These are phyloP conservation scores for Spodoptera picta DNA, from an alignment of 2,888 invertebrate genomes.

Conservation along the genomic window DNA sequence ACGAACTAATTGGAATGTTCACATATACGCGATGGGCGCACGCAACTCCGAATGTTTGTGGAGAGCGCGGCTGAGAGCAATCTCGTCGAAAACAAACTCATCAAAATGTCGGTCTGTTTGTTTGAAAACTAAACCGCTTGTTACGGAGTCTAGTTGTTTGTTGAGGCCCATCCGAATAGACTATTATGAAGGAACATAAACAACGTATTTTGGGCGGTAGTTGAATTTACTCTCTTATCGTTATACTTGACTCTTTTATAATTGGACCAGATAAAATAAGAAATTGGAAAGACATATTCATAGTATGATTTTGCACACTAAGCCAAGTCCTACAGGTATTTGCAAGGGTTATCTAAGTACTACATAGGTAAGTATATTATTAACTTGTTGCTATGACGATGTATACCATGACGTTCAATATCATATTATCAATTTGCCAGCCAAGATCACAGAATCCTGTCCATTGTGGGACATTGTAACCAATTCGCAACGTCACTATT, in stretches of 20 bases:
- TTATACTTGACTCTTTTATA: not conserved
- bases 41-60: conserved; percentile 31
- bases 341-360: too few species aligned
- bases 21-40: not conserved
- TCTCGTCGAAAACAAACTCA: conserved; percentile 50
- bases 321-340: too few species aligned
- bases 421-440: too few species aligned
- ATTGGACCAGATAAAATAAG: too few species aligned
- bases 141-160: conserved; percentile 31
- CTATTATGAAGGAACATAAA: conserved; percentile 3
- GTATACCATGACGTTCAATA: too few species aligned
- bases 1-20: conserved; percentile 32
- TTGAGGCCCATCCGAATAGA: conserved; percentile 4
- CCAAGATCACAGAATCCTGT: conserved; percentile 15
- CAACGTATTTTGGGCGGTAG: not conserved
- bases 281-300: too few species aligned
- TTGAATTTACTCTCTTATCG: not conserved
- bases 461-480: conserved; percentile 31
- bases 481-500: conserved; percentile 38
- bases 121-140: conserved; percentile 41
- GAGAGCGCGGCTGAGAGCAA: conserved; percentile 45
- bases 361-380: too few species aligned
- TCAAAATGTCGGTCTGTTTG: conserved; percentile 50
- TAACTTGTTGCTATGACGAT: too few species aligned
- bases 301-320: too few species aligned